These are phyloP conservation scores for Hartigia nigra DNA, from an alignment of 2,888 invertebrate species.

Conservation along the genomic window DNA sequence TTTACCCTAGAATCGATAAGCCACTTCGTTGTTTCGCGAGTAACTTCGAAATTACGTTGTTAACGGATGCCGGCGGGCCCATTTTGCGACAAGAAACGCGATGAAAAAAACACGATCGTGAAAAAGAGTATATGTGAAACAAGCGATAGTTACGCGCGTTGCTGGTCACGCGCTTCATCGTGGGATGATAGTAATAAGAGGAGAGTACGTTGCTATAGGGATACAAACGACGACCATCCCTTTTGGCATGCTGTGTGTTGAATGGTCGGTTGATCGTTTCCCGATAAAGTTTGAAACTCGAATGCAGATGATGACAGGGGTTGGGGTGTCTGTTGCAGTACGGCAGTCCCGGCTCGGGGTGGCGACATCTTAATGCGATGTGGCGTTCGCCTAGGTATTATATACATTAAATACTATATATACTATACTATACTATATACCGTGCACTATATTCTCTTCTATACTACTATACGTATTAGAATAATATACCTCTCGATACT, in stretches of 20 bases:
- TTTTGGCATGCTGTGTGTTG: slow-evolving; percentile 29
- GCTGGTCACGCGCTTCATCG: background rate
- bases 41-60: background rate
- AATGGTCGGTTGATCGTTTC: slow-evolving; percentile 23
- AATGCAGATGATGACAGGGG: slow-evolving; percentile 53
- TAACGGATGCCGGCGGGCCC: background rate
- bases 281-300: slow-evolving; percentile 34
- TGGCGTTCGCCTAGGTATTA: slow-evolving; percentile 62
- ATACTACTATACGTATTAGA: background rate
- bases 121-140: background rate
- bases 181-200: background rate
- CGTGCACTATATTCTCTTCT: background rate
- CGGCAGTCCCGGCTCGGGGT: slow-evolving; percentile 91
- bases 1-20: background rate
- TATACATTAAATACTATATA: slow-evolving; percentile 37
- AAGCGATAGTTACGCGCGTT: background rate
- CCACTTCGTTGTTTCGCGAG: background rate
- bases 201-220: background rate
- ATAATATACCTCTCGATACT: background rate
- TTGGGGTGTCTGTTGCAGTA: slow-evolving; percentile 78
- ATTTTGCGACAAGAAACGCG: background rate
- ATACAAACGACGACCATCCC: slow-evolving; percentile 4
- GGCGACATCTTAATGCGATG: slow-evolving; percentile 80
- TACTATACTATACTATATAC: background rate
- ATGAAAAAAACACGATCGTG: background rate